phyloP scores from a whole-genome alignment of 2,797 vertebrate species.

The Acipenser transmontanus region DNA sequence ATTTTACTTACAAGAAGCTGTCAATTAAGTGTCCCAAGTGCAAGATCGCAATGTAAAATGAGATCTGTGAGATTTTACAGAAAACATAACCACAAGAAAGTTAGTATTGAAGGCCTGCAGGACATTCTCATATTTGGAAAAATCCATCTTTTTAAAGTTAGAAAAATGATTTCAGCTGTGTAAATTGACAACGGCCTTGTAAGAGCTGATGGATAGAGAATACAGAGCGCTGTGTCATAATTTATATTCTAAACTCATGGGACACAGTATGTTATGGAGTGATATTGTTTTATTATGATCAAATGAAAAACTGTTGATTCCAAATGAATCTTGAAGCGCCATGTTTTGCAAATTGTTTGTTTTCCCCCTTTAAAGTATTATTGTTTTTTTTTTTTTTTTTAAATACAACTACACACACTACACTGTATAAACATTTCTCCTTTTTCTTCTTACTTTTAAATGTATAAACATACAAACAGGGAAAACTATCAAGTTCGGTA shows the following conservation, averaged over 20 bases:
- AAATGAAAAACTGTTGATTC: slow-evolving; percentile 41
- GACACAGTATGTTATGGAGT: slow-evolving; percentile 25
- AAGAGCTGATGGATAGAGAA: slow-evolving; percentile 45
- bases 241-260: slow-evolving; percentile 33
- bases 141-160: slow-evolving; percentile 39
- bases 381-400: neutral
- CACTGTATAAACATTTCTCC: too few species aligned
- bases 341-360: slow-evolving; percentile 30
- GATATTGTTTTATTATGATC: slow-evolving; percentile 32
- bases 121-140: slow-evolving; percentile 44
- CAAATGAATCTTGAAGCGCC: slow-evolving; percentile 38
- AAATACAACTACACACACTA: slow-evolving; percentile 10
- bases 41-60: too few species aligned
- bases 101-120: slow-evolving; percentile 41
- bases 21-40: slow-evolving; percentile 38
- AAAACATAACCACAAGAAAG: slow-evolving; percentile 58
- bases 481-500: too few species aligned
- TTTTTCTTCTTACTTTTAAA: too few species aligned
- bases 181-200: slow-evolving; percentile 58
- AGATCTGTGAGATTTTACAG: slow-evolving; percentile 33
- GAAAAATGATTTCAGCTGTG: slow-evolving; percentile 56
- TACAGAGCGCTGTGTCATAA: slow-evolving; percentile 42
- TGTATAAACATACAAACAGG: too few species aligned
- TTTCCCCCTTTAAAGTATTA: slow-evolving; percentile 39
- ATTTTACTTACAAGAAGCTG: slow-evolving; percentile 36